These are phyloP conservation scores for Phaenicophaeus curvirostris DNA, from an alignment of 2,797 vertebrate genomes.

Conservation along the genomic window DNA sequence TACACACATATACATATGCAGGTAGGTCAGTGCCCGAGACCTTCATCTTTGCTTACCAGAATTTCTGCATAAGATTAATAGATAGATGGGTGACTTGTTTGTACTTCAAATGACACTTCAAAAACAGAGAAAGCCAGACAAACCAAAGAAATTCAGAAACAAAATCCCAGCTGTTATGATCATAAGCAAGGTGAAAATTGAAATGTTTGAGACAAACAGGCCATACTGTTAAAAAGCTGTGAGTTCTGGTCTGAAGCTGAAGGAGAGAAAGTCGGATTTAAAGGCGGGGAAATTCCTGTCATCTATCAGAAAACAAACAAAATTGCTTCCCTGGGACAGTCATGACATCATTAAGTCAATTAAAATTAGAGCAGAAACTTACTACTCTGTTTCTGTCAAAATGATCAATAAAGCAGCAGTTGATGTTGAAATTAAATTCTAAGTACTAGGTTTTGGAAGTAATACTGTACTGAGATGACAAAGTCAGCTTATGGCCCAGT, in stretches of 20 bases:
- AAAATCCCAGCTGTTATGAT: neutral
- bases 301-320: neutral
- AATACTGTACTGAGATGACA: neutral
- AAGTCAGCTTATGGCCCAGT: neutral
- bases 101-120: neutral
- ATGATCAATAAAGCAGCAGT: neutral
- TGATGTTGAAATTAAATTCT: neutral
- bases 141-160: neutral
- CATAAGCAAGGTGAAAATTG: neutral
- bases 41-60: neutral
- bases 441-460: neutral
- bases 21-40: neutral
- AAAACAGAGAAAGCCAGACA: neutral
- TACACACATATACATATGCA: neutral
- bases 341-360: neutral
- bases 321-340: neutral
- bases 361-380: neutral
- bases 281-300: neutral
- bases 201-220: neutral
- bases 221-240: neutral
- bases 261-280: neutral
- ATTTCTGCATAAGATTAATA: neutral
- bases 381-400: neutral
- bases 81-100: neutral
- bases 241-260: neutral